phyloP scores from a whole-genome alignment of 2,888 invertebrate species.

The Stenotaenia linearis region DNA sequence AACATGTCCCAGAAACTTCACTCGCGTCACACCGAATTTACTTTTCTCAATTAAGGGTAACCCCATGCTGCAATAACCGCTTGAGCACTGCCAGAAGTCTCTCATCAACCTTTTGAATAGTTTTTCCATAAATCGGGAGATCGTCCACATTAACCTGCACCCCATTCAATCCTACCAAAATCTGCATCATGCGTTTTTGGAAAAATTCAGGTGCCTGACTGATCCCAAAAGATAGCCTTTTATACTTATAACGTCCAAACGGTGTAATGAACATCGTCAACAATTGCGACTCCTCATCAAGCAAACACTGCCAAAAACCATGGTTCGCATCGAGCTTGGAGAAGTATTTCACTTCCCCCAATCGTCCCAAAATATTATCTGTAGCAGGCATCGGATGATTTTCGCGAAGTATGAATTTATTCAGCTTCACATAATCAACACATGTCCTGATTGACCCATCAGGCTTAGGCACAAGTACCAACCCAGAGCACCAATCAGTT shows the following conservation, averaged over 20 bases:
- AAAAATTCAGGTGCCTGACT: background rate
- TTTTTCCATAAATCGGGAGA: background rate
- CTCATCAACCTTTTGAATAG: background rate
- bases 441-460: background rate
- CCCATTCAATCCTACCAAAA: background rate
- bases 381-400: conserved; percentile 36
- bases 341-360: conserved; percentile 8
- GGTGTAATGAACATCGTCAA: conserved; percentile 13
- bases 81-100: background rate
- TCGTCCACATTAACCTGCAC: conserved; percentile 1
- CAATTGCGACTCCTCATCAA: conserved; percentile 27
- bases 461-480: background rate
- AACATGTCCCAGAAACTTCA: no score
- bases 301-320: conserved; percentile 28
- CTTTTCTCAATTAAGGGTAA: no score
- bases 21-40: no score
- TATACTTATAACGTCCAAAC: conserved; percentile 8
- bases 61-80: background rate
- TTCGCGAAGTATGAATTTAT: background rate
- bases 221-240: background rate
- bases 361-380: conserved; percentile 24
- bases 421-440: background rate
- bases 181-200: background rate
- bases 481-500: background rate
- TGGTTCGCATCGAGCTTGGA: conserved; percentile 26